Evolutionary conservation across 2,797 vertebrate species (phyloP).

Genomic region (Pangasius macronema): DNA sequence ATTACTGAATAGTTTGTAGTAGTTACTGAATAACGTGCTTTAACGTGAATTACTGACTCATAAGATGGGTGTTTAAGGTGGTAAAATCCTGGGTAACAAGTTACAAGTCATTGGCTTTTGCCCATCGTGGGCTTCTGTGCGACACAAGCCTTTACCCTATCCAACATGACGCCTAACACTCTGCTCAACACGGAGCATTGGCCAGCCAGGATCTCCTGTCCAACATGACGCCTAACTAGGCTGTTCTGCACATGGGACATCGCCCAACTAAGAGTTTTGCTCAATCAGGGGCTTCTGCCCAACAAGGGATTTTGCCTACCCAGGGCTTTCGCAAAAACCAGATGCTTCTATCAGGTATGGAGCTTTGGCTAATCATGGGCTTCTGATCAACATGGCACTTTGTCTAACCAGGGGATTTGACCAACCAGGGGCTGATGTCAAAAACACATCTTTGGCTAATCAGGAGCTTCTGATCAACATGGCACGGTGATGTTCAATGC

Average conservation of each 20-base stretch:
- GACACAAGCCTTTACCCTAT: not conserved
- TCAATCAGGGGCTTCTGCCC: not conserved
- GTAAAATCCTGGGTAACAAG: not conserved
- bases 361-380: not conserved
- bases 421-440: too few relatives aligned
- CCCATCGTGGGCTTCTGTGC: too few relatives aligned
- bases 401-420: too few relatives aligned
- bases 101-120: not conserved
- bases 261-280: not conserved
- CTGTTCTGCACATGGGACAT: not conserved
- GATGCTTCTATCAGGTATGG: not conserved
- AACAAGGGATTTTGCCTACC: not conserved
- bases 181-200: not conserved
- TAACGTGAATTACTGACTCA: not conserved
- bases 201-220: not conserved
- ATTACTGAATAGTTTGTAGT: not conserved
- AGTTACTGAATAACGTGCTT: not conserved
- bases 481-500: not conserved
- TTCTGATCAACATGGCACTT: too few relatives aligned
- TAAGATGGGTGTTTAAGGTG: not conserved
- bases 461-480: not conserved
- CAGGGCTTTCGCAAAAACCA: not conserved
- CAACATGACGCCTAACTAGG: not conserved
- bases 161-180: not conserved
- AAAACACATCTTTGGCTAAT: fast-evolving